These are phyloP conservation scores for Sciurus niger DNA, from an alignment of 2,113 vertebrate genomes.

Conservation along the genomic window DNA sequence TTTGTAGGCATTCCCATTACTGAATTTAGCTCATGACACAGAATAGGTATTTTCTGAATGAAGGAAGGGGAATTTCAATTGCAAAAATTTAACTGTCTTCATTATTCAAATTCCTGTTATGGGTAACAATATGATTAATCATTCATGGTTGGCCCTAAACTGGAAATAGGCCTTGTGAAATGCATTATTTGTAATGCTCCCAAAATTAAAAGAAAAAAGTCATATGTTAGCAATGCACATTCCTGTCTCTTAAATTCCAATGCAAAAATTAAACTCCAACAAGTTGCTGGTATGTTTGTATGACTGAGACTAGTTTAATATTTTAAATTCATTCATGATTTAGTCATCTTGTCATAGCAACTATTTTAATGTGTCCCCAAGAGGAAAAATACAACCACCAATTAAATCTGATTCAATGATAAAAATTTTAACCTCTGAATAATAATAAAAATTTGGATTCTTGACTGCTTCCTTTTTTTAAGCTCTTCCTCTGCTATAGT, in stretches of 20 bases:
- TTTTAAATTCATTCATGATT: constrained; percentile 82
- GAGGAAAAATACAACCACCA: constrained; percentile 76
- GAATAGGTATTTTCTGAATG: neutral
- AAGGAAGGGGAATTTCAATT: constrained; percentile 3
- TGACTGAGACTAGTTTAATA: constrained; percentile 63
- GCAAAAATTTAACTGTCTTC: constrained; percentile 21
- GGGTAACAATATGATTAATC: neutral
- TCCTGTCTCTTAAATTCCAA: constrained; percentile 55
- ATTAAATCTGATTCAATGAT: constrained; percentile 64
- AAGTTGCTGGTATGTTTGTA: constrained; percentile 64
- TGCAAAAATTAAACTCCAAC: constrained; percentile 73
- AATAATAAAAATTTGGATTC: constrained; percentile 9
- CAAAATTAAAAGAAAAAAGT: constrained; percentile 23
- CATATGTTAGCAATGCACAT: neutral
- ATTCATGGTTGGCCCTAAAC: neutral
- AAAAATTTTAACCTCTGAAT: constrained; percentile 60
- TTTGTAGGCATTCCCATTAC: neutral
- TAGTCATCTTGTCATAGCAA: constrained; percentile 61
- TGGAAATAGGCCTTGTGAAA: constrained; percentile 1
- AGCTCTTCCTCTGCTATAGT: neutral
- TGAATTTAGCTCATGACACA: neutral
- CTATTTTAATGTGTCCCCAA: constrained; percentile 77
- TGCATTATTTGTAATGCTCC: neutral
- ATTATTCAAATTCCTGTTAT: constrained; percentile 41
- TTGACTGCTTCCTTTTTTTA: neutral